Evolutionary conservation across 2,797 vertebrate species (phyloP).

Genomic region (Cephalopachus bancanus): DNA sequence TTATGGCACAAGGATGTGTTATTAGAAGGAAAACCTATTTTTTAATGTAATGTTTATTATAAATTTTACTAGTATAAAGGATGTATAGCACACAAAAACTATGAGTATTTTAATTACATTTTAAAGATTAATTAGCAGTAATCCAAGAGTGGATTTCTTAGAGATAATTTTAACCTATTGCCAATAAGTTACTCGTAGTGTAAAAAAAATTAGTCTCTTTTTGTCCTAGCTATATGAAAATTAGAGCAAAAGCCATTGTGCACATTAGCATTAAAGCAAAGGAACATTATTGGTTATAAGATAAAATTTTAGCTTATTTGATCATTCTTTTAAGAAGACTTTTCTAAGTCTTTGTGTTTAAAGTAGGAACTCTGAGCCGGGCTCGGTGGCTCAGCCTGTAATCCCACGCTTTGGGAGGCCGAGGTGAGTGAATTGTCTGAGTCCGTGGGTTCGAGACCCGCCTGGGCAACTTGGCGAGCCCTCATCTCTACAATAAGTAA

Average conservation of each 20-base stretch:
- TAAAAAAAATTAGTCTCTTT: conserved; percentile 49
- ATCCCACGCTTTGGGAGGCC: too few relatives aligned
- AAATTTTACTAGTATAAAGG: conserved; percentile 29
- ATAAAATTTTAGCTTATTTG: neutral
- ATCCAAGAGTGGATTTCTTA: neutral
- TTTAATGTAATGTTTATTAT: conserved; percentile 1
- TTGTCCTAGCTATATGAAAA: conserved; percentile 31
- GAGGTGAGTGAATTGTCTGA: too few relatives aligned
- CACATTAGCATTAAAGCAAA: neutral
- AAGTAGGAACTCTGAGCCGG: conserved; percentile 19
- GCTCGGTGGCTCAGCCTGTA: too few relatives aligned
- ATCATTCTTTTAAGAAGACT: conserved; percentile 27
- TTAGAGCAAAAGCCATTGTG: conserved; percentile 14
- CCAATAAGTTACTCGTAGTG: conserved; percentile 31
- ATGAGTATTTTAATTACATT: conserved; percentile 34
- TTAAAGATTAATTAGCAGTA: conserved; percentile 29
- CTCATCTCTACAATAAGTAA: too few relatives aligned
- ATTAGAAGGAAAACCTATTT: conserved; percentile 15
- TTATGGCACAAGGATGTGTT: conserved; percentile 23
- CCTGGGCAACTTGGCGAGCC: too few relatives aligned
- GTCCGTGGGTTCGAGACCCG: too few relatives aligned
- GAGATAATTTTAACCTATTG: conserved; percentile 37
- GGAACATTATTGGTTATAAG: neutral
- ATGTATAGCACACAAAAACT: neutral
- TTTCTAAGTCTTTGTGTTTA: conserved; percentile 24